phyloP scores from a whole-genome alignment of 1,140 invertebrate genomes.

The Oncopodura yosiiana region DNA sequence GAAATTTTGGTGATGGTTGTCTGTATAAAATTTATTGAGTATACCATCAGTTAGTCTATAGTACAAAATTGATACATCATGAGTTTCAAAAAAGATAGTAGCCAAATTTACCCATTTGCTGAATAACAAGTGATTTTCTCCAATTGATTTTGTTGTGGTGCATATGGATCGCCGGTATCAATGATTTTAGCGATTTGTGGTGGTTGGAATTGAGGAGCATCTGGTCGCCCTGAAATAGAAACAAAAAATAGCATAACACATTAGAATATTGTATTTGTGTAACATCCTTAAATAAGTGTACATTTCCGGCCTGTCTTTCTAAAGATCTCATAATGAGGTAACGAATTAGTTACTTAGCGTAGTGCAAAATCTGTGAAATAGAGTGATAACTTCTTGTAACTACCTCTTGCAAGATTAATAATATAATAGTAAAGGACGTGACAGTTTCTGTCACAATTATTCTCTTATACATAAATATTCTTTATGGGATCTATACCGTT shows the following conservation, averaged over 20 bases:
- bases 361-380: not conserved
- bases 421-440: no score
- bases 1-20: slow-evolving; percentile 27
- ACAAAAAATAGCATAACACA: slow-evolving; percentile 1
- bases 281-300: not conserved
- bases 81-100: no score
- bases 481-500: no score
- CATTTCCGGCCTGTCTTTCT: not conserved
- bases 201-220: slow-evolving; percentile 15
- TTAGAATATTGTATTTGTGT: not conserved
- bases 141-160: not conserved
- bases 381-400: not conserved
- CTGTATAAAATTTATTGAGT: no score
- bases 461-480: no score
- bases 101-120: no score
- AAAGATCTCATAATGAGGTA: not conserved
- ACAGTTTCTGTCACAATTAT: no score
- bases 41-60: no score
- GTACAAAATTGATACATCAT: no score
- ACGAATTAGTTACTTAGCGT: not conserved
- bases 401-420: no score
- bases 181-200: not conserved
- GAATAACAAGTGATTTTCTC: slow-evolving; percentile 22
- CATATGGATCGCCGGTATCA: slow-evolving; percentile 1
- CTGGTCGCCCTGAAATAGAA: slow-evolving; percentile 23